Base-by-base conservation (phyloP, 2,113 vertebrate genomes). In the Tamias sibiricus region DNA sequence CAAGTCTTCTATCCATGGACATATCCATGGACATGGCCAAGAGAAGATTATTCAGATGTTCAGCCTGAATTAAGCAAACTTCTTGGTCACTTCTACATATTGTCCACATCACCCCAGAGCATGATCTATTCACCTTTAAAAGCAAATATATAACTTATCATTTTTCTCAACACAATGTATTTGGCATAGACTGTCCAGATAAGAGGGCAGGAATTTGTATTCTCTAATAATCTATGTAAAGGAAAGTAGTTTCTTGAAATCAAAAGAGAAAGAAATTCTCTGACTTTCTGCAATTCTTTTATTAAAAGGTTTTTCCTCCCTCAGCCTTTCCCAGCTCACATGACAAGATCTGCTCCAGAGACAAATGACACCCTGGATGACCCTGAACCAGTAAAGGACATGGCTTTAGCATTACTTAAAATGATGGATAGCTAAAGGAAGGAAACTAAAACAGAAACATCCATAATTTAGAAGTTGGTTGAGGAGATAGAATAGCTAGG, bases 391-490 rank as follows among this genome's bases (percentile, higher is more conserved):
- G n/a, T 16, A 77, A 96, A 95, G 93, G 94, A 84, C 72, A 32
- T 49, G 57, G 76, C 79, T 79, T 47, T 75, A 94, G 74, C 26
- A 1, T 96, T 96, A 94, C 49, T 96, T 57, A 72, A 96, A 66
- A 74, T 91, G 44, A 54, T 76, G 52, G 76, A 84, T 87, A 80
- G 94, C 91, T 95, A 88, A 90, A 95, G 90, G 96, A 57, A 6
- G 91, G 96, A 86, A 83, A 93, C 72, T 91, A 91, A 95, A 84
- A 8, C 81, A 95, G 91, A 98, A 91, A 96, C 91, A 96, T 49
- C 0, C 89, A 96, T 91, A 98, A 44, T 91, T n/a, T 8, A 96
- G 9, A 97, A 97, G 97, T 94, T 96, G 88, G 89, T 88, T 82
- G 80, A 77, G 69, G 93, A 94, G 35, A 95, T 52, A 94, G 59